Conservation (phyloP, 2,797 vertebrate genomes). For the Melanogrammus aeglefinus region DNA sequence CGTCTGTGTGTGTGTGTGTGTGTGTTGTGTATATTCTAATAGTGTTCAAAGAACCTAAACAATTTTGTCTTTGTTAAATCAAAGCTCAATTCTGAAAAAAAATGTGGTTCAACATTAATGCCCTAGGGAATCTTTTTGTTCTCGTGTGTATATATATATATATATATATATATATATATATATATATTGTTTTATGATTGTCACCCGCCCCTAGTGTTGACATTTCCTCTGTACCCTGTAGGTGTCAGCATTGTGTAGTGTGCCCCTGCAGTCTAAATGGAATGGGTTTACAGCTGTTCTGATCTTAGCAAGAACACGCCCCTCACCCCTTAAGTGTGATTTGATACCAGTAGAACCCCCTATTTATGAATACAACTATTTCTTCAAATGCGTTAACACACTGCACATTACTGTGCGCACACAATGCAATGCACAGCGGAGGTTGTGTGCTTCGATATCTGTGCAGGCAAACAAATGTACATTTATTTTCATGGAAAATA, state of each 20-base stretch:
- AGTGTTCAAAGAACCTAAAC: neutral
- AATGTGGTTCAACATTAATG: neutral
- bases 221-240: slow-evolving; percentile 43
- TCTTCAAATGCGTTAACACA: neutral
- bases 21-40: neutral
- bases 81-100: neutral
- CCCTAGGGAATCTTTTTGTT: neutral
- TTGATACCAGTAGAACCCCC: slow-evolving; percentile 26
- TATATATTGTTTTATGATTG: neutral
- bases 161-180: too few relatives aligned
- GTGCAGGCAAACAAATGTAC: neutral
- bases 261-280: neutral
- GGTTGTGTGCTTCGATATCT: too few relatives aligned
- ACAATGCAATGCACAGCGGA: neutral
- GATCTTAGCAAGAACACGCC: slow-evolving; percentile 21
- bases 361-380: neutral
- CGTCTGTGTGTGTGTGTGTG: slow-evolving; percentile 30
- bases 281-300: neutral
- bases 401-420: neutral
- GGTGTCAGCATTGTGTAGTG: slow-evolving; percentile 66
- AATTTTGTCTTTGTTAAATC: neutral
- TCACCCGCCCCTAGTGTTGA: neutral
- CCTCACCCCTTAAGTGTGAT: slow-evolving; percentile 26
- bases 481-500: neutral
- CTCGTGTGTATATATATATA: too few relatives aligned